These are phyloP conservation scores for Drosophila yakuba DNA, from an alignment of 1,140 invertebrate species.

Conservation along the genomic window DNA sequence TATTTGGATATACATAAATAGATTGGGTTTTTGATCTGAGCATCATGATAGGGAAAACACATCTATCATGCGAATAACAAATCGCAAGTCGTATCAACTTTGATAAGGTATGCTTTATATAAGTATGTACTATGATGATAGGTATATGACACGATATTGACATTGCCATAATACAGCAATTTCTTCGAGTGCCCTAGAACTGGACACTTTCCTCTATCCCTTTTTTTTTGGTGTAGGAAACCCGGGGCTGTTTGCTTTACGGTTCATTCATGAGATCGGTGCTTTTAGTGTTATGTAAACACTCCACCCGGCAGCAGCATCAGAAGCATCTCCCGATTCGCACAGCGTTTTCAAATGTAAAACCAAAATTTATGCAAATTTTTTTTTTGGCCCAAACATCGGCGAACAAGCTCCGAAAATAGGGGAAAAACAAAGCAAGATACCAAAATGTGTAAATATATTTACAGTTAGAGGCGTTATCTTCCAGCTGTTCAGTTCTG, in stretches of 20 bases:
- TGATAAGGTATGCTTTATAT: no score
- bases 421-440: conserved; percentile 13
- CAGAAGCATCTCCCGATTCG: conserved; percentile 51
- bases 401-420: conserved; percentile 37
- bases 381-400: conserved; percentile 29
- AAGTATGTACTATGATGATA: no score
- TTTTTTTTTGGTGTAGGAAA: conserved; percentile 4
- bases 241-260: conserved; percentile 69
- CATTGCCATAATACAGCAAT: neutral
- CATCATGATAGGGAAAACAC: neutral
- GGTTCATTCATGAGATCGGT: conserved; percentile 67
- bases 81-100: no score
- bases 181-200: neutral
- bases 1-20: conserved; percentile 1
- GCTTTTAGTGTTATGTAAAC: conserved; percentile 78
- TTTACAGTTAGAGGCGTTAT: conserved; percentile 79
- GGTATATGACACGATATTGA: no score
- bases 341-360: conserved; percentile 66
- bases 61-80: neutral
- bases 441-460: conserved; percentile 65
- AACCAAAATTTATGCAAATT: conserved; percentile 77
- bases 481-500: conserved; percentile 41
- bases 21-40: neutral
- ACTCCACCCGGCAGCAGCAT: conserved; percentile 42
- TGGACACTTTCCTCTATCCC: neutral